Percentiles rank a stretch among this genome's conserved stretches.
phyloP scores from a whole-genome alignment of 2,797 vertebrate genomes.

The Perodicticus potto region DNA sequence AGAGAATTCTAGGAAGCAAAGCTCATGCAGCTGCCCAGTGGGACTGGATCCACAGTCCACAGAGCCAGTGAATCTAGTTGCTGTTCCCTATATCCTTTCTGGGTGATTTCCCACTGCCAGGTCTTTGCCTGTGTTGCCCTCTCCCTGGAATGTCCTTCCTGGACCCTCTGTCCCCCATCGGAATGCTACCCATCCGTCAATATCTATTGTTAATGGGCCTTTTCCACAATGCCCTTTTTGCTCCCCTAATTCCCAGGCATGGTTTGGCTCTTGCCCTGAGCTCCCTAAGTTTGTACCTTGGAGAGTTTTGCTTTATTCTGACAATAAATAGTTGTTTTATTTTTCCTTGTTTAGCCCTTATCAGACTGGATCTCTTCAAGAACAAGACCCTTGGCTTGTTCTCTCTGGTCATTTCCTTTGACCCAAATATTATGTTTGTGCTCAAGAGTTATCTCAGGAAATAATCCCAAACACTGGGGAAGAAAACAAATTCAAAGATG shows the following conservation, averaged over 20 bases:
- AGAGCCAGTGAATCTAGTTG: neutral
- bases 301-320: neutral
- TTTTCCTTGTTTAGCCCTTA: neutral
- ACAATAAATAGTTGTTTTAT: neutral
- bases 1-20: neutral
- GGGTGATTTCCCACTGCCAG: neutral
- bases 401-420: neutral
- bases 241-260: neutral
- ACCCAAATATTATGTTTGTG: neutral
- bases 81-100: neutral
- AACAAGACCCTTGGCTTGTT: constrained; percentile 21
- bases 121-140: neutral
- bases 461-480: neutral
- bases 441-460: constrained; percentile 28
- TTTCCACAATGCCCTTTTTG: neutral
- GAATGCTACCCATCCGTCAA: neutral
- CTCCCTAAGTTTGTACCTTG: neutral
- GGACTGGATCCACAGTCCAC: neutral
- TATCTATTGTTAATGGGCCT: neutral
- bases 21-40: neutral
- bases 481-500: constrained; percentile 30
- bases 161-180: too few species aligned
- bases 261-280: neutral
- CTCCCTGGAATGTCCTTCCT: neutral
- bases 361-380: constrained; percentile 22